These are phyloP conservation scores for Drosophila engyochracea DNA, from an alignment of 2,888 invertebrate genomes.

Conservation along the genomic window DNA sequence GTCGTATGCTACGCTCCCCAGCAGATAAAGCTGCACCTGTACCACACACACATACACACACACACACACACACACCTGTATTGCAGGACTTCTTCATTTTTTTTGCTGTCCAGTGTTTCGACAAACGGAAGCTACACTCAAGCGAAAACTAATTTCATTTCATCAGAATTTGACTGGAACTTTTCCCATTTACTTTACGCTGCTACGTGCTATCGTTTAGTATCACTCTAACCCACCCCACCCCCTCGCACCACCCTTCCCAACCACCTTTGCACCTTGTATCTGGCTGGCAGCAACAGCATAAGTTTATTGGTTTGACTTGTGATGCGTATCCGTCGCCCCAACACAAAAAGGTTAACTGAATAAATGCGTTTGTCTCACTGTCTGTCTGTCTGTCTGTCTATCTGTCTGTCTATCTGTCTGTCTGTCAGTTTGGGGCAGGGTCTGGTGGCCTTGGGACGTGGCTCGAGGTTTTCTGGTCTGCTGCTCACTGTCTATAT, in stretches of 20 bases:
- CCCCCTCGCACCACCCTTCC: no score
- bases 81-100: slow-evolving; percentile 36
- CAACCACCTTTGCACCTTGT: background rate
- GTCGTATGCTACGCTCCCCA: slow-evolving; percentile 34
- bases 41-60: slow-evolving; percentile 5
- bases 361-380: slow-evolving; percentile 56
- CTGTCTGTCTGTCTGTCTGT: background rate
- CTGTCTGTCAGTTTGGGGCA: background rate
- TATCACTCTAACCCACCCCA: slow-evolving; percentile 9
- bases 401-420: background rate
- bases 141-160: slow-evolving; percentile 75
- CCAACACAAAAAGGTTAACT: slow-evolving; percentile 52
- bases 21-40: slow-evolving; percentile 52
- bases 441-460: slow-evolving; percentile 1
- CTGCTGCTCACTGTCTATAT: slow-evolving; percentile 39
- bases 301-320: slow-evolving; percentile 67
- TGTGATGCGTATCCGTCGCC: slow-evolving; percentile 51
- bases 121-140: slow-evolving; percentile 70
- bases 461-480: slow-evolving; percentile 11
- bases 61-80: slow-evolving; percentile 21
- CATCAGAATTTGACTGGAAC: slow-evolving; percentile 73
- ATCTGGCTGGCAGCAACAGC: slow-evolving; percentile 10
- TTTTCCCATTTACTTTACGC: slow-evolving; percentile 71
- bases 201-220: slow-evolving; percentile 67
- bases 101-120: slow-evolving; percentile 54